Base-by-base conservation (phyloP, 1,140 invertebrate species). In the Listronotus oregonensis region DNA sequence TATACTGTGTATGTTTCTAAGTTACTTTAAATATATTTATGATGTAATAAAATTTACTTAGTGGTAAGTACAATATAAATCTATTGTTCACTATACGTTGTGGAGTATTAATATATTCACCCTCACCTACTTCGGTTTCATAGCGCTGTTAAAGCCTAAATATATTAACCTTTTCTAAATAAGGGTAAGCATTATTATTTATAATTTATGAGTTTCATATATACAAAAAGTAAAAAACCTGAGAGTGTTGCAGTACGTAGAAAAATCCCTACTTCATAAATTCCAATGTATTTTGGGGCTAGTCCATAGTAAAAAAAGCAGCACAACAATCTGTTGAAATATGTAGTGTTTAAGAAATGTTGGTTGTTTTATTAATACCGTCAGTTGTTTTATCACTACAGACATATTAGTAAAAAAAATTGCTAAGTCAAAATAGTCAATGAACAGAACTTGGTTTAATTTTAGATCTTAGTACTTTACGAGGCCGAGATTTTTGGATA, bases 101-200 rank as follows among this genome's bases (percentile, higher is more conserved):
- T 51, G 31, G 37, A 51, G 58, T 58, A 65, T 65, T 65, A 65
- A 65, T 65, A 65, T 65, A 65, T 65, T 65, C 52, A 65, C 63
- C 63, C 63, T 65, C 54, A 37, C 21, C 62, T 57, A 65, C 50
- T 50, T 58, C 37, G 32, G 40, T 65, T 65, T 65, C 63, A 65
- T 47, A 51, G 47, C 55, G 27, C 12, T 44, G 32, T 54, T 65
- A 65, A 51, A 57, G 54, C 63, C 50, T 32, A 58, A 58, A 65
- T 51, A 64, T 64, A 57, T 65, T 58, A 65, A 58, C 32, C 62
- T 64, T 49, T 56, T 64, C 52, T 56, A 64, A 64, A 64, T 64
- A 56, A 54, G 49, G 40, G 50, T 63, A 63, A 63, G 60, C 50
- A 52, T 54, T 63, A 63, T 63, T 63, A 63, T 54, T 27, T 21